Conservation (phyloP, 2,888 invertebrate species). For the Drosophila prostipennis region DNA sequence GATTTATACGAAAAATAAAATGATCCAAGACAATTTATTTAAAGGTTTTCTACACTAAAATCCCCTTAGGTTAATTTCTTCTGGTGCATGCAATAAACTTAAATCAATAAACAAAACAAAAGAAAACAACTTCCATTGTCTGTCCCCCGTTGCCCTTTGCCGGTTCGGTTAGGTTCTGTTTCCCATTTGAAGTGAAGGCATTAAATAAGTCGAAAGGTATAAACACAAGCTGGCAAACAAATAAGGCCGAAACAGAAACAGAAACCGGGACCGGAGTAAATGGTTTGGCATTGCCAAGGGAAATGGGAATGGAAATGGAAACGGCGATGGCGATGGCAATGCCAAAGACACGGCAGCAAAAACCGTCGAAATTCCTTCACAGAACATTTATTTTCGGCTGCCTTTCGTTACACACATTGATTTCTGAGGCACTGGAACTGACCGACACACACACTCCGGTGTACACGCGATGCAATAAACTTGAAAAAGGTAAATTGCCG, state of each 20-base stretch:
- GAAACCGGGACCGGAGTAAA: constrained; percentile 34
- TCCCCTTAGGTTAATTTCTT: background rate
- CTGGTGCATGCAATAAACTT: constrained; percentile 69
- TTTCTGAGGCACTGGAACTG: constrained; percentile 60
- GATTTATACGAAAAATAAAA: too few relatives aligned
- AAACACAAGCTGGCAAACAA: constrained; percentile 74
- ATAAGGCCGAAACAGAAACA: constrained; percentile 49
- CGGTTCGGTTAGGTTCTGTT: constrained; percentile 61
- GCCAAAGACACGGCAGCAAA: constrained; percentile 59
- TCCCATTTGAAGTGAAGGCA: constrained; percentile 76
- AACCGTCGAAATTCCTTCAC: constrained; percentile 81
- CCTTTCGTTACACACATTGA: constrained; percentile 80
- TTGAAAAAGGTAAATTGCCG: constrained; percentile 71
- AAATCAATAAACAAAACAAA: constrained; percentile 72
- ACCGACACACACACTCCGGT: constrained; percentile 19
- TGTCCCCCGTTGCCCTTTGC: constrained; percentile 37
- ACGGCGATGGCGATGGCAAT: constrained; percentile 17
- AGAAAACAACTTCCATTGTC: constrained; percentile 63
- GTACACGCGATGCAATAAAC: constrained; percentile 65
- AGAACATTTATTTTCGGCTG: constrained; percentile 81
- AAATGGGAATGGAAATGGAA: constrained; percentile 49
- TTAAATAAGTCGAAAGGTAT: constrained; percentile 80
- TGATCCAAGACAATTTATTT: too few relatives aligned
- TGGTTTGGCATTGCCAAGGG: constrained; percentile 49
- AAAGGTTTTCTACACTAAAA: background rate